These are phyloP conservation scores for Stomatorhinus ivindoensis DNA, from an alignment of 2,113 vertebrate species.

Conservation along the genomic window DNA sequence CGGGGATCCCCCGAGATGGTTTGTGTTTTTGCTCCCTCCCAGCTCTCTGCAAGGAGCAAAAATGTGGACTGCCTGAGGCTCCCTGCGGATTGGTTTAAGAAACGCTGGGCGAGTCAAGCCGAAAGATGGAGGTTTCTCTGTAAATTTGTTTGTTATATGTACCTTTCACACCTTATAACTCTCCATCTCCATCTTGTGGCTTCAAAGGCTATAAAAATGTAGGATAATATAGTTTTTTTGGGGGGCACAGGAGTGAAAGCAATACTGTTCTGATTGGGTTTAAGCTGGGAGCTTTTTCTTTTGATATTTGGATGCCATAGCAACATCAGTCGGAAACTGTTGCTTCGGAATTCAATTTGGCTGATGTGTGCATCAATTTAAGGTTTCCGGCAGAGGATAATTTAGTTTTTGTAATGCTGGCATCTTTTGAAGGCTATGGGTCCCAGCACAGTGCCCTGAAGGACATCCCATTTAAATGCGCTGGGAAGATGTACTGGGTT, in stretches of 20 bases:
- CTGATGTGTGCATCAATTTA: neutral
- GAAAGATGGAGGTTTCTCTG: neutral
- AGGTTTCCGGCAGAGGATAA: neutral
- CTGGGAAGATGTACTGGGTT: neutral
- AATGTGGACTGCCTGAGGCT: neutral
- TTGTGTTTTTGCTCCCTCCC: neutral
- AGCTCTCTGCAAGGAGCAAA: neutral
- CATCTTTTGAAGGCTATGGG: neutral
- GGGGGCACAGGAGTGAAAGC: neutral
- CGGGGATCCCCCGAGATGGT: neutral
- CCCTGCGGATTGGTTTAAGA: neutral
- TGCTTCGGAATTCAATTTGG: neutral
- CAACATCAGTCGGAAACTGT: neutral
- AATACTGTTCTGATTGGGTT: neutral
- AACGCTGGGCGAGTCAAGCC: neutral
- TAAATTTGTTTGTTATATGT: neutral
- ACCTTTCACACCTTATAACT: neutral
- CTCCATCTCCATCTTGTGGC: neutral
- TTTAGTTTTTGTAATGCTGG: neutral
- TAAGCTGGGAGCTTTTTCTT: neutral
- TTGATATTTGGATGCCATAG: neutral
- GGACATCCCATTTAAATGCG: neutral
- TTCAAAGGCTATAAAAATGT: neutral
- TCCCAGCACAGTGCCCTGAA: neutral
- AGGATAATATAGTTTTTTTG: neutral